A percentile compares a stretch with the other conserved stretches of the same genome.
phyloP scores from a whole-genome alignment of 2,797 vertebrate species.

The Ptychobarbus kaznakovi region DNA sequence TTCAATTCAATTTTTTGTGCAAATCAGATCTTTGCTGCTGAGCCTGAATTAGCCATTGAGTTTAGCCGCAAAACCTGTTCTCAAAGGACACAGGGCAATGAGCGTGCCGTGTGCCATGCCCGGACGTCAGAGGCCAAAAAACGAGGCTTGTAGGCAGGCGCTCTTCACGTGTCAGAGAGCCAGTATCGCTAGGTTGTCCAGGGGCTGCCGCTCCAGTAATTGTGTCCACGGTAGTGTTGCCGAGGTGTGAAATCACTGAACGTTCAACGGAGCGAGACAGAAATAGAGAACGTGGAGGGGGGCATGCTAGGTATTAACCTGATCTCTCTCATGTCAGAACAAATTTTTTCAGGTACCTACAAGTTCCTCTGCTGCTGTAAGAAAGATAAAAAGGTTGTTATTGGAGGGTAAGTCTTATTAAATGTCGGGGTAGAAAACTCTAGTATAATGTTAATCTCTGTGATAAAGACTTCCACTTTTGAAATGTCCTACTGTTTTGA shows the following conservation, averaged over 20 bases:
- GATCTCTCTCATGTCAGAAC: constrained; percentile 39
- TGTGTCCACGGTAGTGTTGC: constrained; percentile 53
- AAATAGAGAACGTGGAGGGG: constrained; percentile 13
- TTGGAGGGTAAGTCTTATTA: constrained; percentile 28
- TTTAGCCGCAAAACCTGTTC: constrained; percentile 24
- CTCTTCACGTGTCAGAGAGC: constrained; percentile 59
- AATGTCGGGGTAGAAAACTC: background rate
- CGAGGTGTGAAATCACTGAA: constrained; percentile 64
- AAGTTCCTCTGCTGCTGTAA: background rate
- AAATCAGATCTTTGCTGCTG: background rate
- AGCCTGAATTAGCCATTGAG: background rate
- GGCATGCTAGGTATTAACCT: constrained; percentile 43
- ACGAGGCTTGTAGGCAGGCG: constrained; percentile 1
- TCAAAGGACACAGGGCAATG: constrained; percentile 50
- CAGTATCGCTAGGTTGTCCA: constrained; percentile 25
- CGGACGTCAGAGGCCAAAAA: constrained; percentile 22
- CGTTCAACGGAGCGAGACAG: constrained; percentile 41
- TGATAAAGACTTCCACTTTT: constrained; percentile 14
- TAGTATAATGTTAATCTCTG: constrained; percentile 13
- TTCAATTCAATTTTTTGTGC: background rate
- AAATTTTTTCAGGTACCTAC: constrained; percentile 33
- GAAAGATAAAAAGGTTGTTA: constrained; percentile 33
- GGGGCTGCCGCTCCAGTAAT: constrained; percentile 53
- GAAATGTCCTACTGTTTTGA: constrained; percentile 7
- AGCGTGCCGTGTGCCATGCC: constrained; percentile 26